Base-by-base conservation (phyloP, 2,113 vertebrate species). In the Pelusios castaneus region DNA sequence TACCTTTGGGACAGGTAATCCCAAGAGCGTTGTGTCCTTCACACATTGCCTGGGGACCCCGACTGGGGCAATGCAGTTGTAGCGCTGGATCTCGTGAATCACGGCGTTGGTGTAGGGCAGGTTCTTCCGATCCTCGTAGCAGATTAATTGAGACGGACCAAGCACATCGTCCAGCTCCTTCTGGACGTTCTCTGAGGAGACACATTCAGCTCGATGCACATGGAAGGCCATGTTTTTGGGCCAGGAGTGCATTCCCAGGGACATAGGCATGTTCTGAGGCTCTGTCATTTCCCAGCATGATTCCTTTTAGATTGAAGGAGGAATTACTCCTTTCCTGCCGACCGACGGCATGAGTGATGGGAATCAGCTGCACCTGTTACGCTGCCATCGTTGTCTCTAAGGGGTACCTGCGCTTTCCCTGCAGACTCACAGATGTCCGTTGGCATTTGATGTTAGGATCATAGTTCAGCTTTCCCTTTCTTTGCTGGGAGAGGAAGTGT, bases 51-150 rank as follows among this genome's bases (percentile, higher is more conserved):
- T 90, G 80, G 96, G 83, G 0, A 97, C 0, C 0, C 97, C 97
- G 1, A 97, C 77, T 0, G 27, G 85, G 31, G 97, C 73, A 0
- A 97, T 90, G 3, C 97, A 96, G 94, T 94, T 96, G 91, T 97
- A 97, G 16, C 88, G 95, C 21, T 98, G 97, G 1, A 94, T 95
- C 76, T 97, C 97, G 0, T 97, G 97, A 70, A 97, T 93, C 80
- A 97, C 94, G 3, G 97, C 95, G 0, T 95, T 94, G 14, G 96
- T 98, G 79, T 97, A 98, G 29, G 97, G 97, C 78, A 98, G 90
- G 1, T 63, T 38, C 60, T 76, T 83, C 1, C 67, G 21, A 45
- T 97, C 96, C 38, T 98, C 90, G 0, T 97, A 97, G 91, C 67
- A 76, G 45, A 98, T 52, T 24, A 73, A 58, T 16, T 52, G 45